These are phyloP conservation scores for Ganaspis sp. DNA, from an alignment of 1,140 invertebrate species.

Conservation along the genomic window DNA sequence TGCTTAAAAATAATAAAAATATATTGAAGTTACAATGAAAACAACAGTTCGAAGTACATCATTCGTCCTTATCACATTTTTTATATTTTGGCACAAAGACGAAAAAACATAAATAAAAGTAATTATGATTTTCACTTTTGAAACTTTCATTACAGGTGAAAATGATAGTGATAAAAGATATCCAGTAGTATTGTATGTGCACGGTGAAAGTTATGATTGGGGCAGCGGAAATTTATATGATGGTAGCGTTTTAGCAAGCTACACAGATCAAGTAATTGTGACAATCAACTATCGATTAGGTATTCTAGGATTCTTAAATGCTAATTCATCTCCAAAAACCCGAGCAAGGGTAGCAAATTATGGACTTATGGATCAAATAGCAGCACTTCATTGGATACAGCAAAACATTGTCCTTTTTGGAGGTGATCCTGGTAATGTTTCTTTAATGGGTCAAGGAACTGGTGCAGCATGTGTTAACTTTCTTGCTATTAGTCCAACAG, in stretches of 20 bases:
- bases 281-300: conserved; percentile 98
- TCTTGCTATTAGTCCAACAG: conserved; percentile 94
- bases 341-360: conserved; percentile 93
- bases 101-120: no score
- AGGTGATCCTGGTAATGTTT: conserved; percentile 91
- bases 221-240: conserved; percentile 97
- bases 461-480: conserved; percentile 97
- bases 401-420: conserved; percentile 94
- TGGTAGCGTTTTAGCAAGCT: conserved; percentile 92
- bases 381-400: conserved; percentile 93
- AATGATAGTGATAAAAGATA: conserved; percentile 79
- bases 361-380: conserved; percentile 95
- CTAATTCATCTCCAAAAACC: conserved; percentile 86
- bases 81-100: no score
- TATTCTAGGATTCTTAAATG: conserved; percentile 92
- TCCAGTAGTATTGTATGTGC: conserved; percentile 94
- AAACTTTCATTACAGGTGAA: conserved; percentile 63
- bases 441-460: conserved; percentile 94
- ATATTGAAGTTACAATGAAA: no score
- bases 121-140: no score
- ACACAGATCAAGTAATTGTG: conserved; percentile 94
- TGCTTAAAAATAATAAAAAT: no score
- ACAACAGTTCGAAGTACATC: no score
- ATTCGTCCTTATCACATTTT: conserved; percentile 31
- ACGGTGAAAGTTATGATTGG: conserved; percentile 96